Conservation (phyloP, 1,140 invertebrate species). For the Drosophila bocki region DNA sequence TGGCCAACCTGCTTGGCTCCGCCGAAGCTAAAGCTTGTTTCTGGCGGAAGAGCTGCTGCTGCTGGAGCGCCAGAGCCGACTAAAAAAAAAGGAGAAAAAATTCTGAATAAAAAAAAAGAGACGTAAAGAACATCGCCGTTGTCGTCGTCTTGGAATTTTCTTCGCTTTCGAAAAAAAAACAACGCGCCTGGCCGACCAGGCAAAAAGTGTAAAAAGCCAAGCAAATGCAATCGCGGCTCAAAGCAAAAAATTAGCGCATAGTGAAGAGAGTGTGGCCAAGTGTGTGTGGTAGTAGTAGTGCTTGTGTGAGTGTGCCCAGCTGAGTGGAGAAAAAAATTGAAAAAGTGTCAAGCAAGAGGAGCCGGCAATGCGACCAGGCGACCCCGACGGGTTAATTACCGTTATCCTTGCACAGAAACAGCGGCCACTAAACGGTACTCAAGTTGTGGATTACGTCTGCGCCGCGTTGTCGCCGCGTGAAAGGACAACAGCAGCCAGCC, state of each 20-base stretch:
- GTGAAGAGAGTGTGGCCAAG: conserved; percentile 36
- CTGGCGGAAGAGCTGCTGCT: conserved; percentile 69
- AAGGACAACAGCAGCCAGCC: conserved; percentile 52
- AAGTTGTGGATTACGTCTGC: conserved; percentile 63
- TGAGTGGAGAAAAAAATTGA: conserved; percentile 60
- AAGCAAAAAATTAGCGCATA: conserved; percentile 68
- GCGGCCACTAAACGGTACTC: conserved; percentile 54
- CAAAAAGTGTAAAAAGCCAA: conserved; percentile 49
- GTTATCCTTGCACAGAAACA: conserved; percentile 68
- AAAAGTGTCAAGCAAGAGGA: conserved; percentile 74
- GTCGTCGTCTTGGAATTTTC: conserved; percentile 57
- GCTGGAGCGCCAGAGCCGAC: conserved; percentile 56
- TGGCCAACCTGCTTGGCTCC: conserved; percentile 56
- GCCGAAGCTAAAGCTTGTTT: conserved; percentile 74
- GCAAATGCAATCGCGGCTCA: conserved; percentile 45
- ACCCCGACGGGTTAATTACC: conserved; percentile 76
- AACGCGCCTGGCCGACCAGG: conserved; percentile 39
- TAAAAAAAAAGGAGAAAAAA: conserved; percentile 15
- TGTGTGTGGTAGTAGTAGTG: conserved; percentile 5
- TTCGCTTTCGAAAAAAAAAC: conserved; percentile 37
- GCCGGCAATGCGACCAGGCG: conserved; percentile 69
- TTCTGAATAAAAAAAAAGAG: conserved; percentile 14
- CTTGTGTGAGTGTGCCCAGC: conserved; percentile 53
- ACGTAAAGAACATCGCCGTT: conserved; percentile 43
- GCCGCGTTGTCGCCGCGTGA: conserved; percentile 31